Evolutionary conservation across 2,797 vertebrate genomes (phyloP).

Genomic region (Dallia pectoralis): DNA sequence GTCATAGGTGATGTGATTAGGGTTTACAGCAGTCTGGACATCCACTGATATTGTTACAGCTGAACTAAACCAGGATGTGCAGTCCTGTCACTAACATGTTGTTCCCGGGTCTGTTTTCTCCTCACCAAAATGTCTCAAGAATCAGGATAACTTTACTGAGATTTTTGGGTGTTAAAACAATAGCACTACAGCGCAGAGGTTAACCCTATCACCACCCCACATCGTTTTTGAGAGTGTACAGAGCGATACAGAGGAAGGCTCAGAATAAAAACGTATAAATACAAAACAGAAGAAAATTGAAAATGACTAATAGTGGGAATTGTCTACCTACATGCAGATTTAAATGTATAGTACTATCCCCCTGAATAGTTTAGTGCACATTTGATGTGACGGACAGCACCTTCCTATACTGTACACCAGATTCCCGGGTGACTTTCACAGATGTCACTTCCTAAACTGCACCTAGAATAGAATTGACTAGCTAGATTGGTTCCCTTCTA

Average conservation of each 20-base stretch:
- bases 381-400: constrained; percentile 38
- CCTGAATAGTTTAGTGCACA: constrained; percentile 47
- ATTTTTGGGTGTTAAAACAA: constrained; percentile 49
- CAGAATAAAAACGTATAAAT: constrained; percentile 51
- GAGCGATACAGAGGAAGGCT: constrained; percentile 33
- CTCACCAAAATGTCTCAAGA: constrained; percentile 48
- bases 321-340: constrained; percentile 23
- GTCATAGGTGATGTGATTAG: constrained; percentile 60
- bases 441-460: constrained; percentile 32
- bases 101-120: constrained; percentile 54
- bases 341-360: constrained; percentile 23
- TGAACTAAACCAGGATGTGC: constrained; percentile 22
- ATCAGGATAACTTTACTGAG: constrained; percentile 39
- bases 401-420: constrained; percentile 26
- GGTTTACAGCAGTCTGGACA: constrained; percentile 48
- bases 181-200: constrained; percentile 26
- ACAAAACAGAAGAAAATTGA: constrained; percentile 38
- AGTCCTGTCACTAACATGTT: constrained; percentile 22
- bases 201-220: constrained; percentile 21
- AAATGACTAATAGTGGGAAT: constrained; percentile 39
- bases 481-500: constrained; percentile 39
- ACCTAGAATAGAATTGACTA: constrained; percentile 1
- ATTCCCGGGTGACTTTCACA: constrained; percentile 10
- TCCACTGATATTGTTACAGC: constrained; percentile 40
- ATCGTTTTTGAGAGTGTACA: constrained; percentile 13